phyloP scores from a whole-genome alignment of 2,113 vertebrate species.

The Mesembrinibis cayennensis region DNA sequence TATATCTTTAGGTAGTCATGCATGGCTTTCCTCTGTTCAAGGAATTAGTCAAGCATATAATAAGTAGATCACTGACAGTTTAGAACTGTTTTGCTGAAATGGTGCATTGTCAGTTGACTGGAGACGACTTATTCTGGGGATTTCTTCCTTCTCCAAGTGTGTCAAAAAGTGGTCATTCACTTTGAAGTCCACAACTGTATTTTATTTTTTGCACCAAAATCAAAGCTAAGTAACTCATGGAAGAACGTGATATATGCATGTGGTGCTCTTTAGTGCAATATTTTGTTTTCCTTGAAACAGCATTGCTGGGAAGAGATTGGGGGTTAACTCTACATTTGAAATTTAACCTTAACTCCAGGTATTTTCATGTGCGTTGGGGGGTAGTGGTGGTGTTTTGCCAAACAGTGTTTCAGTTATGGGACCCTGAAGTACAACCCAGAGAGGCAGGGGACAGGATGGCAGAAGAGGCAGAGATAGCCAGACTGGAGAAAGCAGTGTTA shows the following conservation, averaged over 20 bases:
- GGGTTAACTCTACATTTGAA: neutral
- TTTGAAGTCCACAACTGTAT: neutral
- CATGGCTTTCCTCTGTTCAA: constrained; percentile 4
- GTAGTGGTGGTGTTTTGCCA: neutral
- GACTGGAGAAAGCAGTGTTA: too few relatives aligned
- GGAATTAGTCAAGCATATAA: constrained; percentile 33
- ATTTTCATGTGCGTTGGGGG: fast-evolving
- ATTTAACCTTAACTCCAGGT: neutral
- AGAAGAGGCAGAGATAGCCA: neutral
- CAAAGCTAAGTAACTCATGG: neutral
- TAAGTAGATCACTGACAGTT: constrained; percentile 15
- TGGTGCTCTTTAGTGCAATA: neutral
- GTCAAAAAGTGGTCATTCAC: neutral
- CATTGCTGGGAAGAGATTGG: neutral
- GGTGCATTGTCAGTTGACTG: neutral
- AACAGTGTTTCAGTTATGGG: neutral
- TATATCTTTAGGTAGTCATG: neutral
- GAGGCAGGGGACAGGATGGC: neutral
- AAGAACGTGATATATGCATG: neutral
- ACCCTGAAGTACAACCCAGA: neutral
- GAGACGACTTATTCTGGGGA: neutral
- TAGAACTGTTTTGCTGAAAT: constrained; percentile 15
- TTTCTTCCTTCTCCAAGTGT: neutral
- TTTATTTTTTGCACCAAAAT: neutral
- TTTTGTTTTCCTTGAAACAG: neutral